Conservation (phyloP, 2,113 vertebrate species). For the Deroptyus accipitrinus region DNA sequence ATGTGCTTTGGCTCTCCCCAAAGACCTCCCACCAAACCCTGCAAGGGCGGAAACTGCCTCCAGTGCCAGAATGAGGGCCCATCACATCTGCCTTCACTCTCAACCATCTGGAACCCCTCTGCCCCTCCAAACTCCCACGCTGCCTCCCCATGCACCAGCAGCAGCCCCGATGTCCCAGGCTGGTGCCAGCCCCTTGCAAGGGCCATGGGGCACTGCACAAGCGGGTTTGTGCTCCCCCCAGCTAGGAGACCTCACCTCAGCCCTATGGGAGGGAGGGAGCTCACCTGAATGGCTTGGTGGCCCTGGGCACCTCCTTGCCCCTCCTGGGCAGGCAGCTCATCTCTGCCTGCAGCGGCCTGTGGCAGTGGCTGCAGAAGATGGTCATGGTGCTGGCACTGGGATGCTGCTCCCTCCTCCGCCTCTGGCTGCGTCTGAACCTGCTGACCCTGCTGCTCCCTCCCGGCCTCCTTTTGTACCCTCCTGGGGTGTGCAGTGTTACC, state of each 20-base stretch:
- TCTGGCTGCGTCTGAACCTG: constrained; percentile 42
- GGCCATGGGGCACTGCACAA: accelerated
- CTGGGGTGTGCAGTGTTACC: constrained; percentile 50
- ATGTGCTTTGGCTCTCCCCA: background rate
- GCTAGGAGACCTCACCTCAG: background rate
- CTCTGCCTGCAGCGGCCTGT: constrained; percentile 50
- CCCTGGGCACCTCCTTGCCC: background rate
- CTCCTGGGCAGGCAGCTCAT: background rate
- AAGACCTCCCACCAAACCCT: background rate
- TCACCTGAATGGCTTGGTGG: constrained; percentile 75
- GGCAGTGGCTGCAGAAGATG: constrained; percentile 76
- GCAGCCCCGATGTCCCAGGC: accelerated
- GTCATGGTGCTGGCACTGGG: constrained; percentile 61
- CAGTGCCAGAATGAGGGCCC: background rate
- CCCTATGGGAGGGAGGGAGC: background rate
- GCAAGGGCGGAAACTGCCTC: background rate
- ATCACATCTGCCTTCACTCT: background rate
- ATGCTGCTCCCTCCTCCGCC: constrained; percentile 10
- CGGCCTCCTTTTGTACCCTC: constrained; percentile 75
- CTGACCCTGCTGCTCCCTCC: constrained; percentile 56
- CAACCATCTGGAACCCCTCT: background rate
- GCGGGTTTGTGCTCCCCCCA: background rate
- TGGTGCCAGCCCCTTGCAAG: background rate
- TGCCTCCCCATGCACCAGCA: accelerated
- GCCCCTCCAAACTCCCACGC: background rate